Base-by-base conservation (phyloP, 2,888 invertebrate species). In the Pemphredon lugubris region DNA sequence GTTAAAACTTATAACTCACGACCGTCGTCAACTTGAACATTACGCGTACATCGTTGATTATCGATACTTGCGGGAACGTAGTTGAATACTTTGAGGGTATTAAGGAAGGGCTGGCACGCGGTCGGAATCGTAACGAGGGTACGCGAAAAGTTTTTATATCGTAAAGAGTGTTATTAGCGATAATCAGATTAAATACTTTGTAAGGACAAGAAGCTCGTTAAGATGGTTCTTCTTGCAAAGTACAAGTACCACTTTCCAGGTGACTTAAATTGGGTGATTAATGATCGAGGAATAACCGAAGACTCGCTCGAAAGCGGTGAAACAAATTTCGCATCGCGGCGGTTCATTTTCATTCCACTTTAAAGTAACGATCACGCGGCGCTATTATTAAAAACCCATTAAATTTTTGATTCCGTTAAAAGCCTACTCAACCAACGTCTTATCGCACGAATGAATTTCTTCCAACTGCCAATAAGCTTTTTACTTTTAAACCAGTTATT, bases 341-440 rank as follows among this genome's bases (percentile, higher is more conserved):
- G 30, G n/a, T n/a, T n/a, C n/a, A n/a, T n/a, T n/a, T n/a, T n/a
- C n/a, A n/a, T n/a, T n/a, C n/a, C n/a, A n/a, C n/a, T n/a, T n/a
- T n/a, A n/a, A n/a, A n/a, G n/a, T n/a, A n/a, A 26, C 4, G 7
- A 26, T 13, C 5, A 23, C 37, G n/a, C n/a, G 30, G n/a, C 23
- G 47, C 20, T 16, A 39, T 51, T 55, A 44, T 66, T 63, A 73
- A 75, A 70, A 45, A 18, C 39, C 59, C 65, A 45, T 63, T 50
- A 51, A 37, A 58, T 37, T 37, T 53, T 40, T 47, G 47, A 60
- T 68, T 64, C 48, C 21, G 50, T 64, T 57, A 53, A 40, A 32
- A 47, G 48, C 16, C 45, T 47, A 20, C 26, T 58, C 50, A 37
- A 14, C 44, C 47, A 48, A 54, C 37, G 53, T 72, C 63, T 51